These are phyloP conservation scores for Merluccius polli DNA, from an alignment of 2,797 vertebrate genomes.

Conservation along the genomic window DNA sequence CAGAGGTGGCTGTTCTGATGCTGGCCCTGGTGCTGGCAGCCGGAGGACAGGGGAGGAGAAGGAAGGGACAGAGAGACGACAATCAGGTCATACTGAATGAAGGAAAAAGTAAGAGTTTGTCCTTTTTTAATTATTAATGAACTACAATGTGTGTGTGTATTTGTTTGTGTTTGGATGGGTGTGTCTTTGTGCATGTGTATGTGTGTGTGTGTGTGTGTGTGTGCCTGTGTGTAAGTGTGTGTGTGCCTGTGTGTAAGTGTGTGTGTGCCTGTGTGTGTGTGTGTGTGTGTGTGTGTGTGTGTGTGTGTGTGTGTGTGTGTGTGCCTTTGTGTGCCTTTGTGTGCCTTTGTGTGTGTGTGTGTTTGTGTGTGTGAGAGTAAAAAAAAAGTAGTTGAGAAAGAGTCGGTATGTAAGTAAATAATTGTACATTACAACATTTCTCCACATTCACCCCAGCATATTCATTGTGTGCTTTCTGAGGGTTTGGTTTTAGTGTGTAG, in stretches of 20 bases:
- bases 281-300: no score
- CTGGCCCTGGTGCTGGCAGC: constrained; percentile 46
- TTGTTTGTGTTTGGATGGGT: no score
- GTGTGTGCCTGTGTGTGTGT: no score
- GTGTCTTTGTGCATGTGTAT: no score
- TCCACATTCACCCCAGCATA: not conserved
- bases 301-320: no score
- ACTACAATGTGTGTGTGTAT: not conserved
- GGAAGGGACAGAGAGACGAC: constrained; percentile 69
- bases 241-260: no score
- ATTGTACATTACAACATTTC: not conserved
- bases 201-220: no score
- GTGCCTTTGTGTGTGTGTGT: no score
- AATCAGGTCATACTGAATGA: constrained; percentile 56
- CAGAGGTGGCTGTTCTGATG: constrained; percentile 50
- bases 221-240: not conserved
- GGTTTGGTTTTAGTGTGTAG: not conserved
- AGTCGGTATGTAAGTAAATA: not conserved
- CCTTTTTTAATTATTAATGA: not conserved
- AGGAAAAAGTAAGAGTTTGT: constrained; percentile 68
- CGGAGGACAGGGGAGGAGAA: constrained; percentile 69
- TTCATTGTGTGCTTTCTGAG: not conserved
- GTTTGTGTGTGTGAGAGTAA: no score
- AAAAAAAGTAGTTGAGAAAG: no score
- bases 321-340: no score